Conservation (phyloP, 2,113 vertebrate species). For the Takifugu bimaculatus region DNA sequence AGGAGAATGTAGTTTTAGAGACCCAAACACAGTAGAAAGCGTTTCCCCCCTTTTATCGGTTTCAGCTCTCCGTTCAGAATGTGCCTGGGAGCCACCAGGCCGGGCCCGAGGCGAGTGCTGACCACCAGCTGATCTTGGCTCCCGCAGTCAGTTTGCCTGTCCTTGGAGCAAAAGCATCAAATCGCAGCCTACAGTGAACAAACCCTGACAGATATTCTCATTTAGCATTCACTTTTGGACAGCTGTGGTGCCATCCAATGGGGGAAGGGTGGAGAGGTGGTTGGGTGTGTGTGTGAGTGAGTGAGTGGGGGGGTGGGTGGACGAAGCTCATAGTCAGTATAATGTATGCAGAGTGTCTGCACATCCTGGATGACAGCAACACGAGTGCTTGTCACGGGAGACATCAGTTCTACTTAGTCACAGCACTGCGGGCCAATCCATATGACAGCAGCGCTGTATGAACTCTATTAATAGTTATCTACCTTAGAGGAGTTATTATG, state of each 20-base stretch:
- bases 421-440: slow-evolving; percentile 67
- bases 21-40: slow-evolving; percentile 27
- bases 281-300: background rate
- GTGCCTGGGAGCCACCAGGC: slow-evolving; percentile 42
- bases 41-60: slow-evolving; percentile 30
- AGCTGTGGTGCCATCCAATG: slow-evolving; percentile 67
- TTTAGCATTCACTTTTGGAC: slow-evolving; percentile 73
- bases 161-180: slow-evolving; percentile 65
- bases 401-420: slow-evolving; percentile 76
- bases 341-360: slow-evolving; percentile 70
- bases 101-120: slow-evolving; percentile 57
- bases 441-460: slow-evolving; percentile 68
- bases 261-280: slow-evolving; percentile 34
- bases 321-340: slow-evolving; percentile 31
- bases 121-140: slow-evolving; percentile 60
- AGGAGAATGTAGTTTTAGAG: slow-evolving; percentile 44
- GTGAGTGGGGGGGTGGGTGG: slow-evolving; percentile 40
- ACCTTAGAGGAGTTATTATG: slow-evolving; percentile 76
- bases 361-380: slow-evolving; percentile 70
- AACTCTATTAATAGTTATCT: slow-evolving; percentile 78
- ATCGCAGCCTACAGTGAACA: slow-evolving; percentile 67
- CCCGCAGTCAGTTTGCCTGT: slow-evolving; percentile 47
- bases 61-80: slow-evolving; percentile 54
- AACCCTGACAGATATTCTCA: slow-evolving; percentile 69
- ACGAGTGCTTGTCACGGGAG: slow-evolving; percentile 69